Base-by-base conservation (phyloP, 2,888 invertebrate species). In the Nymphalis urticae region DNA sequence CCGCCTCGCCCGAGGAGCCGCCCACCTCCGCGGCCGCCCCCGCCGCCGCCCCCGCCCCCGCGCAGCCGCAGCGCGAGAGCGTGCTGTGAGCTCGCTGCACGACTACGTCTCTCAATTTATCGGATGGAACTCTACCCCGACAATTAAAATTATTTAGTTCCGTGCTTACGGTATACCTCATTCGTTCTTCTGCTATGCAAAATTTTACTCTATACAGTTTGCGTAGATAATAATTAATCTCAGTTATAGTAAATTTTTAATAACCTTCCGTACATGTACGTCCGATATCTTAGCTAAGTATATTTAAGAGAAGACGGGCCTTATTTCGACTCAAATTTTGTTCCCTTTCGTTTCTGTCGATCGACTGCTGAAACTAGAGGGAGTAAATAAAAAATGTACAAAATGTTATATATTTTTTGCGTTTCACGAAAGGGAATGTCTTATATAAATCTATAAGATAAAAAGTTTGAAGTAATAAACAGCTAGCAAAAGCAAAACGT, bases 1-100 rank as follows among this genome's bases (percentile, higher is more conserved):
- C 96, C 59, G 95, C 97, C 60, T 95, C 95, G 68, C 95, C 95
- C 48, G 84, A 87, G 69, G 94, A 93, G 73, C 93, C 94, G 1
- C 91, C 92, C 62, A 82, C 85, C 1, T 84, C 86, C 56, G 50
- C 50, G 17, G 73, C 77, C 42, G 95, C 96, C 58, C 95, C 97
- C 59, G 95, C 95, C 66, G 95, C 95, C 48, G 61, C 51, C 36
- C 36, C 51, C 51, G 42, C 51, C 17, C 62, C 51, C 59, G 47
- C 62, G 10, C 58, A 60, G 74, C 75, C 1, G 81, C 96, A 96
- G 85, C 93, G 96, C 72, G 96, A 96, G 82, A 96, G 96, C 68
- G 96, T 96, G 78, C 93, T 96, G 77, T 96, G 51, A 51, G 48
- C 51, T 50, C 50, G n/a, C 50, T n/a, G 0, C n/a, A 19, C 50